These are phyloP conservation scores for Peromyscus polionotus DNA, from an alignment of 2,113 vertebrate genomes.

Conservation along the genomic window DNA sequence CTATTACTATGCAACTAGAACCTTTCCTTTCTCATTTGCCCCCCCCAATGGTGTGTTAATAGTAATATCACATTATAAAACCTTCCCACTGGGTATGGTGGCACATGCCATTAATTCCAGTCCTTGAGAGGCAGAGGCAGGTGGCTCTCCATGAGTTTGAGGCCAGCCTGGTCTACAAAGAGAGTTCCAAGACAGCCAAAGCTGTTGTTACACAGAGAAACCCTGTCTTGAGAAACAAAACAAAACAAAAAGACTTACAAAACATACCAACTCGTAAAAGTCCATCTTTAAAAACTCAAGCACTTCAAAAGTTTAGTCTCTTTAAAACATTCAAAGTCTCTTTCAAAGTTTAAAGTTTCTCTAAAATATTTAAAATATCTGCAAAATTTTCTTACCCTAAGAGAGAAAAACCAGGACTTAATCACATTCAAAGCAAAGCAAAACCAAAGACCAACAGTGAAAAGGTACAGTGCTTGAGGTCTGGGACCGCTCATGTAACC, in stretches of 20 bases:
- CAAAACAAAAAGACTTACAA: neutral
- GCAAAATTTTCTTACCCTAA: neutral
- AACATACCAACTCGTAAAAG: neutral
- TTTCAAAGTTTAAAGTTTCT: neutral
- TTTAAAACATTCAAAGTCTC: neutral
- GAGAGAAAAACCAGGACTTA: neutral
- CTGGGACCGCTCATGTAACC: neutral
- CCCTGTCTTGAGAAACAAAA: neutral
- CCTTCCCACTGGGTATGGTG: neutral
- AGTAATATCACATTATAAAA: neutral
- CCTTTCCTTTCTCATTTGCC: neutral
- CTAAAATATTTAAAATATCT: neutral
- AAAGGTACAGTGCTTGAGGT: too few species aligned
- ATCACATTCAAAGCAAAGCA: neutral
- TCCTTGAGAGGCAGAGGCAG: neutral
- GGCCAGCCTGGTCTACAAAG: neutral
- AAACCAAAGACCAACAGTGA: neutral
- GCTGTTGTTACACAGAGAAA: neutral
- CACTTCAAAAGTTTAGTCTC: neutral
- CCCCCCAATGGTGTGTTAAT: neutral
- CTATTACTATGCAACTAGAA: neutral
- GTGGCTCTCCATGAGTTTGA: neutral
- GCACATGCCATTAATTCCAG: neutral
- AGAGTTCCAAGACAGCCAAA: neutral
- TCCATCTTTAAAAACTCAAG: neutral